Evolutionary conservation across 2,888 invertebrate species (phyloP).

Genomic region (Orthonevra nobilis): DNA sequence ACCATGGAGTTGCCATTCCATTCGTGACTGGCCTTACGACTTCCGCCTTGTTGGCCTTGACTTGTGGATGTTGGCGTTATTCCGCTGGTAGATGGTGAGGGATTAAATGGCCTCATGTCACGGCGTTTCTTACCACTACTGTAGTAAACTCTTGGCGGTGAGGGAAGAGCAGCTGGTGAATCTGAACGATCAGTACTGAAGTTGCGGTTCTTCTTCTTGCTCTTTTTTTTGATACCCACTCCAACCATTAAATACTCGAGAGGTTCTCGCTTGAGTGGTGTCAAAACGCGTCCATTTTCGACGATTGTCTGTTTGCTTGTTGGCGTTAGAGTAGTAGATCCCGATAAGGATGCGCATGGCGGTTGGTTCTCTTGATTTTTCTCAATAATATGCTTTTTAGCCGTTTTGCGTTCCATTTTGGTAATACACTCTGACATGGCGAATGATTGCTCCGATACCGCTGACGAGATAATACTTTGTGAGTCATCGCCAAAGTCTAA

Average conservation of each 20-base stretch:
- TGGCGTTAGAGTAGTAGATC: conserved; percentile 64
- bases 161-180: conserved; percentile 84
- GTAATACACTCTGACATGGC: conserved; percentile 85
- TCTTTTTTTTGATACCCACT: conserved; percentile 86
- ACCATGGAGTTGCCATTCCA: conserved; percentile 88
- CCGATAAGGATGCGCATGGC: conserved; percentile 67
- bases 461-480: conserved; percentile 88
- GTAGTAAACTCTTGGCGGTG: conserved; percentile 85
- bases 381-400: conserved; percentile 78
- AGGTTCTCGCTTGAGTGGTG: conserved; percentile 86
- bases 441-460: conserved; percentile 87
- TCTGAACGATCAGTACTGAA: conserved; percentile 83
- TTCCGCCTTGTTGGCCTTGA: conserved; percentile 24
- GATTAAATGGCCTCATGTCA: conserved; percentile 83
- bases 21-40: conserved; percentile 74
- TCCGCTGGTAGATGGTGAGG: conserved; percentile 72
- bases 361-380: conserved; percentile 79
- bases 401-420: conserved; percentile 82
- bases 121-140: conserved; percentile 82
- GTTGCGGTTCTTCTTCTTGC: conserved; percentile 85
- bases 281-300: conserved; percentile 81
- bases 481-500: conserved; percentile 83
- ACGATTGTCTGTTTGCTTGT: conserved; percentile 73
- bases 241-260: conserved; percentile 87
- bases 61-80: conserved; percentile 52